Evolutionary conservation across 1,140 invertebrate genomes (phyloP), one percentile per base, ranked within the genome.

Genomic region (Temnothorax curvispinosus): DNA sequence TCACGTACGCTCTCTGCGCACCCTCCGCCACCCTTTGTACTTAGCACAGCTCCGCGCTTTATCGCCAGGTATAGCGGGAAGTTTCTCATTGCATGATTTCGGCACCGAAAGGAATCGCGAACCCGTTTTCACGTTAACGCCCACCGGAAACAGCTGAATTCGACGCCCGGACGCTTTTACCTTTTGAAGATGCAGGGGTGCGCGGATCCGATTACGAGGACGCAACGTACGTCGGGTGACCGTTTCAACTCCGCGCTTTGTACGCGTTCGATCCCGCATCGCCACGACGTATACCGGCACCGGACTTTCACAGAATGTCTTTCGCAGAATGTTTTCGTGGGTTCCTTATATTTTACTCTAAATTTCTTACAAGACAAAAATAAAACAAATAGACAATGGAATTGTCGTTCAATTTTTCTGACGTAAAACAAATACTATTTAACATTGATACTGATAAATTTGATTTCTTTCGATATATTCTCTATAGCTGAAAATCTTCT

Each of bases 101-200:
- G 78, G 21, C 65, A 35, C 38, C 71, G 85, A 84, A 91, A 92
- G 93, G 89, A 94, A 94, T 95, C 94, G 94, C 94, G 94, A 95
- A 95, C 95, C 95, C 95, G 95, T 95, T 95, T 95, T 92, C 94
- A 92, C 91, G 92, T 94, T 18, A 82, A 94, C 95, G 95, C 95
- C 95, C 94, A 95, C 95, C 95, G 95, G 95, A 95, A 95, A 87
- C 95, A 95, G 95, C 95, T 95, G 95, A 92, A 90, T 75, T 60
- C 77, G 87, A 87, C 89, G 87, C 88, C 80, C 93, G 91, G 93
- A 94, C 94, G 90, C 91, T 91, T 91, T 91, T 93, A 90, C 77
- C 90, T 90, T 90, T 91, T 72, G 89, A 88, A 93, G 93, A 94
- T 93, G 92, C 93, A 92, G 92, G 91, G 93, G 89, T 90, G 82